Evolutionary conservation across 2,113 vertebrate species (phyloP).

Genomic region (Forbesichthys agassizii): DNA sequence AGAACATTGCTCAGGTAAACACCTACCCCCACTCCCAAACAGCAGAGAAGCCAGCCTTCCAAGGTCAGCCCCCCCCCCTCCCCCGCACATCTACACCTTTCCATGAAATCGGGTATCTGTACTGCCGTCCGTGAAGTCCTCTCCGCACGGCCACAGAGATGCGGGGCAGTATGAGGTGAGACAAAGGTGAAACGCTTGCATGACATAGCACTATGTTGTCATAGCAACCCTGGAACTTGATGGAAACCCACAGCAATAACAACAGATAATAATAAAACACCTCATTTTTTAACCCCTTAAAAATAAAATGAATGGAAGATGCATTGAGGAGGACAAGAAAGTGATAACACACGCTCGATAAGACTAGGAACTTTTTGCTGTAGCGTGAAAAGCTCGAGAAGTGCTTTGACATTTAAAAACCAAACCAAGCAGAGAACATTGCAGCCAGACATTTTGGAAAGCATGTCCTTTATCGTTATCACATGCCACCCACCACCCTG

Average conservation of each 20-base stretch:
- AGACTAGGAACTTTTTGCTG: constrained; percentile 46
- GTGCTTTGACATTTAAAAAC: constrained; percentile 71
- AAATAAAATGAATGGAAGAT: constrained; percentile 10
- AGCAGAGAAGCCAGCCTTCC: constrained; percentile 73
- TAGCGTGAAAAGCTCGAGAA: constrained; percentile 55
- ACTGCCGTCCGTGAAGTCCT: constrained; percentile 70
- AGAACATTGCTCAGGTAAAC: constrained; percentile 11
- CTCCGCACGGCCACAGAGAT: constrained; percentile 33
- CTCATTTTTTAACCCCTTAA: constrained; percentile 34
- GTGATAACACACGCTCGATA: constrained; percentile 53
- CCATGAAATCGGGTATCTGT: constrained; percentile 81
- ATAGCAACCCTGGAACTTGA: constrained; percentile 81
- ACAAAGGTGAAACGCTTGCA: constrained; percentile 85
- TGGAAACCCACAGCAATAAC: constrained; percentile 58
- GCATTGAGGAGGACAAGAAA: neutral
- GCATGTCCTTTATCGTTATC: constrained; percentile 29
- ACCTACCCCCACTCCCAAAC: constrained; percentile 61
- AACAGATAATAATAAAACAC: constrained; percentile 74
- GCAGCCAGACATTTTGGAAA: constrained; percentile 63
- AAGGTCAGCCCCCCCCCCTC: constrained; percentile 75
- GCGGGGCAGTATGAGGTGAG: constrained; percentile 74
- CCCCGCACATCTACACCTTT: constrained; percentile 26
- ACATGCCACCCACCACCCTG: constrained; percentile 23
- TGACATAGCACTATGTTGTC: constrained; percentile 86
- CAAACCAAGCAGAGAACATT: constrained; percentile 67